Base-by-base conservation (phyloP, 1,140 invertebrate species). In the Leptoteleia sp. region DNA sequence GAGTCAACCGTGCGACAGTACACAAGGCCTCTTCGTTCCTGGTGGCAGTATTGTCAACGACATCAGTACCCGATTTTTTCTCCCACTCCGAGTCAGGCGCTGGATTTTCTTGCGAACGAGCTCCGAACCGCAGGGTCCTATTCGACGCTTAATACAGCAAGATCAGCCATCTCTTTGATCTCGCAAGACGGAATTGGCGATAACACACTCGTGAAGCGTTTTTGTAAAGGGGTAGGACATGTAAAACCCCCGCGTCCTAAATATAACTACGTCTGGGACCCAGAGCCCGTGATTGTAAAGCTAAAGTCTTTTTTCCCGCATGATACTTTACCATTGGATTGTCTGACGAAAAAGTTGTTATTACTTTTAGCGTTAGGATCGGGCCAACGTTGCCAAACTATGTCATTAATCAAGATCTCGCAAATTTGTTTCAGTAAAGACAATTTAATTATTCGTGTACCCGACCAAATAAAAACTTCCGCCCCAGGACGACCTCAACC, bases 251-350 rank as follows among this genome's bases (percentile, higher is more conserved):
- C 65, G 9, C 65, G 33, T 13, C 42, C 73, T 0, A 57, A 11
- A 29, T 77, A 70, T 16, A 50, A 42, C 16, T 13, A 29, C n/a
- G 25, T 43, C 0, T 77, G 73, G 59, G 45, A 77, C 4, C 65
- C 73, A 13, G 9, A 3, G 3, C 33, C 33, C 0, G 72, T 67
- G 3, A 9, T 77, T 12, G 1, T 8, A 7, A 54, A 47, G 22
- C 15, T 76, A 12, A 5, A 11, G 3, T 13, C 33, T 5, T 12
- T 5, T 1, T 37, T 13, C 13, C 33, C 33, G 3, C 33, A 37
- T 37, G 33, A 37, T 9, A 0, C 0, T 1, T 4, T 37, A 13
- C 1, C 0, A 5, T 13, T 37, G 12, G 12, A 37, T 11, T 4
- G 13, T 13, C 3, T 37, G 2, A 37, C 33, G 1, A 5, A 3